Percentiles rank a stretch among this genome's conserved stretches.
Evolutionary conservation across 2,113 vertebrate genomes (phyloP).

Genomic region (Microtus oregoni): DNA sequence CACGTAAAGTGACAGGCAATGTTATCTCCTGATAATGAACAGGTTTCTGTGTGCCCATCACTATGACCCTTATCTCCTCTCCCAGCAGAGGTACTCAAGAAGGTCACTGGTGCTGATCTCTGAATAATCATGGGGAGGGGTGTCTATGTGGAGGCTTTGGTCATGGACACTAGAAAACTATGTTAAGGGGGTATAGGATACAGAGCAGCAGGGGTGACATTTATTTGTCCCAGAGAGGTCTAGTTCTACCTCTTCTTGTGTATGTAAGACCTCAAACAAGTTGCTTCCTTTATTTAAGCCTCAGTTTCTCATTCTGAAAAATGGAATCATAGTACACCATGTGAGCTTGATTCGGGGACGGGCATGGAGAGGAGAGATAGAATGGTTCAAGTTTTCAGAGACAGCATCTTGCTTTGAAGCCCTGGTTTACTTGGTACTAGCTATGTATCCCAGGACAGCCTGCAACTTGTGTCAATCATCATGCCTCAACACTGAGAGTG

Average conservation of each 20-base stretch:
- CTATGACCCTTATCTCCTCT: constrained; percentile 47
- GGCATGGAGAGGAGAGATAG: background rate
- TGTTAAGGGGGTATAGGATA: background rate
- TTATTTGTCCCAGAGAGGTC: background rate
- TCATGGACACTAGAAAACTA: background rate
- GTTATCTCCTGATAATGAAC: constrained; percentile 70
- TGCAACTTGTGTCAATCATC: no score
- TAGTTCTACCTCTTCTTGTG: background rate
- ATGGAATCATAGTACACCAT: background rate
- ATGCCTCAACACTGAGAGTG: no score
- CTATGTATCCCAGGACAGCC: background rate
- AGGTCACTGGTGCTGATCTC: constrained; percentile 50
- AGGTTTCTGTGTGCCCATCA: constrained; percentile 65
- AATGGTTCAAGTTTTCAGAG: background rate
- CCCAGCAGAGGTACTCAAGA: constrained; percentile 50
- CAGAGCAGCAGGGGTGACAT: background rate
- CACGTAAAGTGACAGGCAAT: constrained; percentile 68
- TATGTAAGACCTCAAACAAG: background rate
- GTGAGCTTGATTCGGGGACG: background rate
- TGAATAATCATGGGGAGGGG: background rate
- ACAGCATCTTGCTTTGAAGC: background rate
- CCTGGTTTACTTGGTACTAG: background rate
- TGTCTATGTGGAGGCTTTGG: background rate
- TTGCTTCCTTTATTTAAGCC: background rate
- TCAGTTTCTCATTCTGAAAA: constrained; percentile 55